Evolutionary conservation across 2,888 invertebrate species (phyloP), one percentile per base, ranked within the genome.

Genomic region (Hydroisotoma schaefferi): DNA sequence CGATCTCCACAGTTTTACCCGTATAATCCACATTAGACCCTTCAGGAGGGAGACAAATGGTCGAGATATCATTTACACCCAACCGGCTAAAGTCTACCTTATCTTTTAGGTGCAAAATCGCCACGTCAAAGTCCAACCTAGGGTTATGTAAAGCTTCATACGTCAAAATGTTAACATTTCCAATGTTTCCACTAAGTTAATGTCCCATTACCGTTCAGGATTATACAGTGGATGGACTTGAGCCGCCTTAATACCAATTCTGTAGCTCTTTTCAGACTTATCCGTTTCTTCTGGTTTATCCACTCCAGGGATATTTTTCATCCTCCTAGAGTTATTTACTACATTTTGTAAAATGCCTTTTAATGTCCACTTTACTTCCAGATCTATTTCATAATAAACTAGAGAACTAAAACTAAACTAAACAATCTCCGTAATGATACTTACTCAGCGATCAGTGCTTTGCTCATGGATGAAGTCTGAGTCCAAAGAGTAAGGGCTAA

Each of bases 111-210:
- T 27, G 12, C 3, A 48, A 2, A 3, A 48, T 48, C 6, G 48
- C 29, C 8, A 48, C 25, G 28, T 48, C 48, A 18, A 28, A 48
- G 28, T 48, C 48, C n/a, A 48, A 48, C 8, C 28, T 47, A 25
- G 47, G 18, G 6, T 23, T n/a, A n/a, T n/a, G n/a, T n/a, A n/a
- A 5, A n/a, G 4, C 6, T 20, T 18, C 10, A 43, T 43, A 6
- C 43, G 6, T 43, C n/a, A 15, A 43, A 20, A 43, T 8, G 18
- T 25, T 23, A 23, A 8, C 6, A 25, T 20, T 23, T 47, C 10
- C 23, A 47, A 47, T 20, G 47, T 20, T 43, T 18, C 12, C 26
- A 23, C 8, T n/a, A 25, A 47, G 18, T 43, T 10, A 23, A 20
- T 47, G 5, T 20, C 22, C n/a, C n/a, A n/a, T 26, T 26, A 48